phyloP scores from a whole-genome alignment of 2,888 invertebrate genomes.

The Pedicia rivosa region DNA sequence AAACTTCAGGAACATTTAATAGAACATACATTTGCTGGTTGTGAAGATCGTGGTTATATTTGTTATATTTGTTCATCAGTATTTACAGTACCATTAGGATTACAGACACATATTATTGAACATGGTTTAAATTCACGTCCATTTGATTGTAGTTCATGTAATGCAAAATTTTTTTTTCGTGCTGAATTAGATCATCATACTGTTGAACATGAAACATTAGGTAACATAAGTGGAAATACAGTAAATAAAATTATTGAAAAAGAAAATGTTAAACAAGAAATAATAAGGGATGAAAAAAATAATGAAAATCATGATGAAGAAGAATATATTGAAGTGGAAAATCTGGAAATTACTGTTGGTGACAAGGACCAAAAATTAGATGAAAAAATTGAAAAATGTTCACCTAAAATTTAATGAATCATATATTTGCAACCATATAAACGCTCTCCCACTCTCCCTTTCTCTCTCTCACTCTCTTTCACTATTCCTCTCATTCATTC shows the following conservation, averaged over 20 bases:
- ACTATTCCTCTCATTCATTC: too few relatives aligned
- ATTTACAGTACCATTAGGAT: conserved; percentile 66
- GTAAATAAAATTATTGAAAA: neutral
- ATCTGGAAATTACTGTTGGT: conserved; percentile 9
- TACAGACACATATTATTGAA: conserved; percentile 68
- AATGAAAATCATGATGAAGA: conserved; percentile 21
- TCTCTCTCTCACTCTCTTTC: too few relatives aligned
- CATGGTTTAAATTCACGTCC: conserved; percentile 68
- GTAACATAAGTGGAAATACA: conserved; percentile 1
- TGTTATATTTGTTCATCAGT: conserved; percentile 81
- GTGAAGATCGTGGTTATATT: conserved; percentile 53
- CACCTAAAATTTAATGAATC: too few relatives aligned
- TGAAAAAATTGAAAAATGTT: too few relatives aligned
- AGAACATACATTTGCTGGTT: conserved; percentile 83
- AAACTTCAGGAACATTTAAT: conserved; percentile 79
- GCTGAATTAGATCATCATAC: conserved; percentile 82
- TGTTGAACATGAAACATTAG: conserved; percentile 35
- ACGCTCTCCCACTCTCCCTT: too few relatives aligned
- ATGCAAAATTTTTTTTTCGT: conserved; percentile 76
- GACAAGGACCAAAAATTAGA: too few relatives aligned
- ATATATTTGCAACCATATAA: too few relatives aligned
- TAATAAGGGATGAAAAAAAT: neutral
- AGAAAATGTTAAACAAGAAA: conserved; percentile 4
- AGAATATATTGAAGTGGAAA: conserved; percentile 31
- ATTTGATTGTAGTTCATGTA: conserved; percentile 73